Evolutionary conservation across 2,113 vertebrate species (phyloP).

Genomic region (Leptobrachium leishanense): DNA sequence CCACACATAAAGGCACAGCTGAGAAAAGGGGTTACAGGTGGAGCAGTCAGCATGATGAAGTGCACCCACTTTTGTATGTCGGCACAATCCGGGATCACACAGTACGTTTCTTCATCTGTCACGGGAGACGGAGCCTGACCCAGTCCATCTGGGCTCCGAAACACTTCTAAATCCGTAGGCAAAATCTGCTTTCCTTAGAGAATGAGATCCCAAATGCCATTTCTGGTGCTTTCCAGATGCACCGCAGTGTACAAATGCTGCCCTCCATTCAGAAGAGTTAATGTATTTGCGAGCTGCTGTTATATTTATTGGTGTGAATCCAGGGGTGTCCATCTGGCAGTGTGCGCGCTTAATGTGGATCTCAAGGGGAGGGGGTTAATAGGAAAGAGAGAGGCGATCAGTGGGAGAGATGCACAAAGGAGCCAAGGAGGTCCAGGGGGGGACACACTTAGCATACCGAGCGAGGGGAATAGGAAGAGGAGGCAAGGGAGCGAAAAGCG

Average conservation of each 20-base stretch:
- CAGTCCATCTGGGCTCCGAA: constrained; percentile 35
- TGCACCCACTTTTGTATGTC: constrained; percentile 33
- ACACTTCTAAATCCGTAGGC: constrained; percentile 24
- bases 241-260: constrained; percentile 22
- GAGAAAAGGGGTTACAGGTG: constrained; percentile 18
- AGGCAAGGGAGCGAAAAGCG: background rate
- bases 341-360: constrained; percentile 31
- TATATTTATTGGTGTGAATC: constrained; percentile 43
- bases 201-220: constrained; percentile 7
- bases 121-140: constrained; percentile 15
- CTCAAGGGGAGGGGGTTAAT: constrained; percentile 25
- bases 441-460: background rate
- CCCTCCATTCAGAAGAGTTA: constrained; percentile 21
- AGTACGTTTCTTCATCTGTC: constrained; percentile 33
- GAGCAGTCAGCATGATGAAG: constrained; percentile 39
- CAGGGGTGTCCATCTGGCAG: constrained; percentile 45
- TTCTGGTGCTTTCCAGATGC: constrained; percentile 20
- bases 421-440: background rate
- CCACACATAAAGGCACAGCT: constrained; percentile 21
- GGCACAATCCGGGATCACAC: constrained; percentile 29
- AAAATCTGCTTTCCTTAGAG: constrained; percentile 26
- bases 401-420: constrained; percentile 7
- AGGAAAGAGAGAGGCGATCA: constrained; percentile 13
- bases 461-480: background rate
- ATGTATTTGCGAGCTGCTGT: constrained; percentile 33